Evolutionary conservation across 2,797 vertebrate genomes (phyloP), one percentile per base, ranked within the genome.

Genomic region (Uromys caudimaculatus): DNA sequence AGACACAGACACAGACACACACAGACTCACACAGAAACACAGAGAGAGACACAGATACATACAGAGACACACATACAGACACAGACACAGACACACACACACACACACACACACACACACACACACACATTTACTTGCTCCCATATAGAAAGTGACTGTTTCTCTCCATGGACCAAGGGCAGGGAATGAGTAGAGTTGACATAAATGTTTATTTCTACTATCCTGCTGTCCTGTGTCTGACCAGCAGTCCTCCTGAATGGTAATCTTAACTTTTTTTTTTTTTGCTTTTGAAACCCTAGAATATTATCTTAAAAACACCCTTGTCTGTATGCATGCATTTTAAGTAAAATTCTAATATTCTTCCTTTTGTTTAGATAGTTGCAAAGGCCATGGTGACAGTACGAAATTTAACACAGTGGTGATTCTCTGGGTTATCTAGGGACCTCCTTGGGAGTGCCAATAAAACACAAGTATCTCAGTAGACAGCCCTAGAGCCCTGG

Each of bases 301-400:
- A 82, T 58, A 10, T 83, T 38, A 13, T 38, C 52, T 81, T 81
- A 19, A 56, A 79, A 81, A 38, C 35, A 81, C 32, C 23, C 29
- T 14, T 41, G 38, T 83, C 24, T 38, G 11, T 32, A 58, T 62
- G n/a, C 11, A 58, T 56, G 52, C 24, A 62, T 60, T 58, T 60
- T 83, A 60, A 41, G 81, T 60, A 62, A 62, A 83, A 62, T 41
- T 83, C 81, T 60, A 41, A 83, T 83, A 62, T 19, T 44, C 38
- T 60, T 47, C 27, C 38, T 84, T 62, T 84, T 62, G 56, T 14
- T 62, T 44, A 27, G 29, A 62, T 44, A 62, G 58, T 62, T 44
- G 38, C 38, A 47, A 84, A 62, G 38, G 27, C 81, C 38, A 32
- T 5, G 44, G 38, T 62, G 16, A 47, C 27, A 1, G 54, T 84